A percentile compares a stretch with the other conserved stretches of the same genome.
Evolutionary conservation across 2,888 invertebrate species (phyloP).

Genomic region (Alentia gelatinosa): DNA sequence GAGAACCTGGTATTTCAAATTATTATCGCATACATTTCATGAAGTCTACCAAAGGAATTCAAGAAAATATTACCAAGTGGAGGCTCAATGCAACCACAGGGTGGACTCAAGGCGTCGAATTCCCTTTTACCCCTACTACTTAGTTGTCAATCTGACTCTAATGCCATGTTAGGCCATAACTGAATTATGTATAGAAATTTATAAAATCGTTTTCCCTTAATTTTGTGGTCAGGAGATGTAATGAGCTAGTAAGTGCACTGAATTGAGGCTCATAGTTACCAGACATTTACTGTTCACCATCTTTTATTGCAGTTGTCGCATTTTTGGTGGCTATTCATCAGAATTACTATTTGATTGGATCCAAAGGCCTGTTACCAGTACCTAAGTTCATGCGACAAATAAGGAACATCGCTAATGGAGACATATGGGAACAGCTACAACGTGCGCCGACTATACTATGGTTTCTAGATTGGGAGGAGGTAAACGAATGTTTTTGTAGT

Average conservation of each 20-base stretch:
- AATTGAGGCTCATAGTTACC: too few relatives aligned
- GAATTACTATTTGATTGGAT: constrained; percentile 79
- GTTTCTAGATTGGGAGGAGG: constrained; percentile 73
- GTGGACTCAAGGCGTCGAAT: too few relatives aligned
- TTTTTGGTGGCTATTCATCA: constrained; percentile 80
- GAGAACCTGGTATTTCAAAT: too few relatives aligned
- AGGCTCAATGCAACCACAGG: too few relatives aligned
- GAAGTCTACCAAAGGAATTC: too few relatives aligned
- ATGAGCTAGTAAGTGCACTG: too few relatives aligned
- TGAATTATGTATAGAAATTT: neutral
- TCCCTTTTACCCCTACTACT: too few relatives aligned
- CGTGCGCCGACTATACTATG: constrained; percentile 77
- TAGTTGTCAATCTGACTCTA: too few relatives aligned
- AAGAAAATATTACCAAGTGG: too few relatives aligned
- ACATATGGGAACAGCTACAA: constrained; percentile 65
- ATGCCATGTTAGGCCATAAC: too few relatives aligned
- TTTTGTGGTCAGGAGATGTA: neutral
- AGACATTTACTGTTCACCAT: neutral
- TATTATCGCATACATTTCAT: too few relatives aligned
- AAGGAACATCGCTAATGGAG: constrained; percentile 65
- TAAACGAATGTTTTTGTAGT: neutral
- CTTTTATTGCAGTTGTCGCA: constrained; percentile 77
- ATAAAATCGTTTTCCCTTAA: neutral
- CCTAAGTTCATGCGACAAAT: constrained; percentile 72
- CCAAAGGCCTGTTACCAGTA: constrained; percentile 79